phyloP scores from a whole-genome alignment of 2,888 invertebrate species.

The Epinotia demarniana region DNA sequence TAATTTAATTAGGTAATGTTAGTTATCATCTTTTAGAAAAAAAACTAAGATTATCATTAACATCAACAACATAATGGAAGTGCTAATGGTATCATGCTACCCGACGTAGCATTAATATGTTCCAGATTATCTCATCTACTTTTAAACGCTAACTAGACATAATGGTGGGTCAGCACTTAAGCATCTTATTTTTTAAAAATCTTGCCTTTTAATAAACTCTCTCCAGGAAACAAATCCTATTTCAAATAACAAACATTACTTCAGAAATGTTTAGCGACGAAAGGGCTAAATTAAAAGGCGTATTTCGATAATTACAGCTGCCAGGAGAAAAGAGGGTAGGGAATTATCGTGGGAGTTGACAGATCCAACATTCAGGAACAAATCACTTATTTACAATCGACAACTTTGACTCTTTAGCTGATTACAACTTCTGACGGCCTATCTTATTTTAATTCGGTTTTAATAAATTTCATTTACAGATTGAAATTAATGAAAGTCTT shows the following conservation, averaged over 20 bases:
- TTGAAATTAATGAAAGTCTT: conserved; percentile 26
- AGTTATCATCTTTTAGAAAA: too few species aligned
- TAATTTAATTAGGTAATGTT: too few species aligned
- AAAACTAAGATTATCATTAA: too few species aligned
- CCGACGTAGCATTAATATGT: conserved; percentile 16
- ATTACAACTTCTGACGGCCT: conserved; percentile 32
- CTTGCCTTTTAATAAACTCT: conserved; percentile 57
- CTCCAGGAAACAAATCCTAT: conserved; percentile 61
- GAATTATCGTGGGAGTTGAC: conserved; percentile 52
- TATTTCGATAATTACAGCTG: conserved; percentile 66
- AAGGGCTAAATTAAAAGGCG: conserved; percentile 62
- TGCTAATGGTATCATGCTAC: conserved; percentile 26
- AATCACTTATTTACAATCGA: conserved; percentile 61
- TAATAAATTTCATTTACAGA: conserved; percentile 40
- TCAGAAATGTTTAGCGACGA: conserved; percentile 58
- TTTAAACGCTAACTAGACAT: conserved; percentile 36
- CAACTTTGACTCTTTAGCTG: conserved; percentile 38
- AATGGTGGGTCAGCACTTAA: conserved; percentile 34
- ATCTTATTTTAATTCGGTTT: conserved; percentile 36
- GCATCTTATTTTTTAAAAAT: conserved; percentile 43
- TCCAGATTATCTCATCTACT: conserved; percentile 20
- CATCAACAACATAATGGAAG: conserved; percentile 8
- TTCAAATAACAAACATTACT: conserved; percentile 67
- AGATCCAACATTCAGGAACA: conserved; percentile 60
- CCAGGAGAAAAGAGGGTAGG: conserved; percentile 50